Conservation (phyloP, 2,888 invertebrate genomes). For the Drosophila atripex region DNA sequence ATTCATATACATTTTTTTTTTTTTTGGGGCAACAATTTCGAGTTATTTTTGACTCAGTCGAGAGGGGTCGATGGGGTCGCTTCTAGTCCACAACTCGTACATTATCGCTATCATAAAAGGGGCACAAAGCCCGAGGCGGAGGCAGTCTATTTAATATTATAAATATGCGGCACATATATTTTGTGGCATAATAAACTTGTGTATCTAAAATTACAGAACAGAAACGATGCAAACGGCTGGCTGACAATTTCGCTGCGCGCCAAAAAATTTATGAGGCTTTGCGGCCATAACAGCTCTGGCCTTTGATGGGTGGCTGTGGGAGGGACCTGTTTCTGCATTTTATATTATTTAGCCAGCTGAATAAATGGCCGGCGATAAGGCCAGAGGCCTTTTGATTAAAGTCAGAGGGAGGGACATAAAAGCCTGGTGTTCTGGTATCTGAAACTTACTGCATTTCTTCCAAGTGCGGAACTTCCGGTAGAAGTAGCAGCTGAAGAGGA, state of each 20-base stretch:
- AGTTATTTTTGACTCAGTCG: background rate
- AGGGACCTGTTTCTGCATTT: constrained; percentile 58
- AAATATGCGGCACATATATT: constrained; percentile 75
- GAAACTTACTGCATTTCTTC: constrained; percentile 84
- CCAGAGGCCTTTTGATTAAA: constrained; percentile 59
- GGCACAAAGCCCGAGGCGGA: constrained; percentile 22
- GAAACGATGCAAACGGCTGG: constrained; percentile 47
- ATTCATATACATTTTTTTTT: constrained; percentile 37
- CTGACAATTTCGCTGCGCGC: constrained; percentile 57
- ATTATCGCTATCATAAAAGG: constrained; percentile 65
- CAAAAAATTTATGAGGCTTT: constrained; percentile 55
- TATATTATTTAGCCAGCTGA: constrained; percentile 66
- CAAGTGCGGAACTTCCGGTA: constrained; percentile 83
- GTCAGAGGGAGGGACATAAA: constrained; percentile 38
- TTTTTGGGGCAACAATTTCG: constrained; percentile 10
- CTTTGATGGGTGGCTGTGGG: background rate
- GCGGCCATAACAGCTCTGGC: constrained; percentile 41
- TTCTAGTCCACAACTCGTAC: constrained; percentile 34
- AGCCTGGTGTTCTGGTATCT: constrained; percentile 1
- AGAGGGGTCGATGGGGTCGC: constrained; percentile 22
- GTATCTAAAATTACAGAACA: constrained; percentile 76
- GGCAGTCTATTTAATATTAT: constrained; percentile 75
- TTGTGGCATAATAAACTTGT: constrained; percentile 79
- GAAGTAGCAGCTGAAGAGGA: constrained; percentile 83
- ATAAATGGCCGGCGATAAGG: constrained; percentile 70